Conservation (phyloP, 2,797 vertebrate genomes). For the Ibycter americanus region DNA sequence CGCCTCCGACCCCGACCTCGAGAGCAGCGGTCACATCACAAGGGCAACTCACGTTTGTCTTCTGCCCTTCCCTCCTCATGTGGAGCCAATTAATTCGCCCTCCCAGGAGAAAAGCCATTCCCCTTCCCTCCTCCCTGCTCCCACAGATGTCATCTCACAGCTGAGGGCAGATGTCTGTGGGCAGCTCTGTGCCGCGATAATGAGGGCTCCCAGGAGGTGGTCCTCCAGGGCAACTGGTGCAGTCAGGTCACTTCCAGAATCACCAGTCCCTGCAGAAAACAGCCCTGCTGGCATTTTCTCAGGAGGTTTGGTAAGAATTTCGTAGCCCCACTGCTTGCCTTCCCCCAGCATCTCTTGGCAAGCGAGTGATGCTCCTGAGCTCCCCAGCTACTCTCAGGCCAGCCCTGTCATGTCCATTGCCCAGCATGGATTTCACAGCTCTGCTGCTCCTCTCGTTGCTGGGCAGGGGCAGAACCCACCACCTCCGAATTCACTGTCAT, state of each 20-base stretch:
- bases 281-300: not conserved
- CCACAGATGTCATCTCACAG: accelerated
- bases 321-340: not conserved
- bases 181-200: accelerated
- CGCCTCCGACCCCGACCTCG: accelerated
- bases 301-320: not conserved
- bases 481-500: slow-evolving; percentile 98
- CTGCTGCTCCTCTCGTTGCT: not conserved
- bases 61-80: not conserved
- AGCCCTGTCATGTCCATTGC: not conserved
- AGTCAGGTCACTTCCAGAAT: not conserved
- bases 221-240: not conserved
- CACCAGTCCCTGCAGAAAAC: not conserved
- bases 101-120: not conserved
- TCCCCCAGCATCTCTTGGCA: not conserved
- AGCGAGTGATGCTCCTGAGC: accelerated
- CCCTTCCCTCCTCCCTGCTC: not conserved
- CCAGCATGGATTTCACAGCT: not conserved
- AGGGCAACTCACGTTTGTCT: not conserved
- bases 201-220: not conserved
- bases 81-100: not conserved
- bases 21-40: not conserved
- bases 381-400: not conserved
- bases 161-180: not conserved
- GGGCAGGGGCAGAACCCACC: slow-evolving; percentile 94